phyloP scores from a whole-genome alignment of 1,140 invertebrate genomes.

The Leptinotarsa undecemlineata region DNA sequence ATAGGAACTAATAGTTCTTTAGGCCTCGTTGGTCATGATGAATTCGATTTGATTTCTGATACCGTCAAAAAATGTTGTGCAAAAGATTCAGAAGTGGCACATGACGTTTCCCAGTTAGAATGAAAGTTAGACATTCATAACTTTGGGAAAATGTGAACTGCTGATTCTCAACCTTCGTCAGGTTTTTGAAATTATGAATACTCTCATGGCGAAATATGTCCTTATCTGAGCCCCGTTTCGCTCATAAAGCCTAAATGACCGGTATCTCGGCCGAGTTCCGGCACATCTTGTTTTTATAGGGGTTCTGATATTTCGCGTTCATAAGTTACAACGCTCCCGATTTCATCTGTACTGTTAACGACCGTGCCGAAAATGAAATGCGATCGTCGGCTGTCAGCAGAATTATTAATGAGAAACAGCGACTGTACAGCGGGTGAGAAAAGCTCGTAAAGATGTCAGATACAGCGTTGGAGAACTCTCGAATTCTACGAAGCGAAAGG shows the following conservation, averaged over 20 bases:
- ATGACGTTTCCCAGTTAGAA: too few relatives aligned
- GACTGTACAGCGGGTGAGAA: not conserved
- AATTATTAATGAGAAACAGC: constrained; percentile 1
- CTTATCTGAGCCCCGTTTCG: constrained; percentile 5
- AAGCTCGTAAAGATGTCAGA: not conserved
- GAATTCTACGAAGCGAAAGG: not conserved
- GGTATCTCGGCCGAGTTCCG: not conserved
- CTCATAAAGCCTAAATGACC: not conserved
- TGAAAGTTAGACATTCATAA: too few relatives aligned
- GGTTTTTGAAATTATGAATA: too few relatives aligned
- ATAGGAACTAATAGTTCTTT: too few relatives aligned
- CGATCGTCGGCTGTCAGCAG: not conserved
- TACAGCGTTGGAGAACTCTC: not conserved
- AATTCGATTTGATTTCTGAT: too few relatives aligned
- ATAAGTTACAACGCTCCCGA: not conserved
- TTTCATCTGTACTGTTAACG: constrained; percentile 8
- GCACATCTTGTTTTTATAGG: constrained; percentile 3
- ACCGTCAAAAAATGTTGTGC: too few relatives aligned
- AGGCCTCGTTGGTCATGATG: too few relatives aligned
- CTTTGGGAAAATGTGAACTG: too few relatives aligned
- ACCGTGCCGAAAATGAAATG: not conserved
- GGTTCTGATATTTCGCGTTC: not conserved
- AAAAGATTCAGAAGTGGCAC: too few relatives aligned
- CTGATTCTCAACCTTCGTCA: too few relatives aligned
- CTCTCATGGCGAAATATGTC: not conserved